Evolutionary conservation across 2,113 vertebrate genomes (phyloP), one percentile per base, ranked within the genome.

Genomic region (Riparia riparia): DNA sequence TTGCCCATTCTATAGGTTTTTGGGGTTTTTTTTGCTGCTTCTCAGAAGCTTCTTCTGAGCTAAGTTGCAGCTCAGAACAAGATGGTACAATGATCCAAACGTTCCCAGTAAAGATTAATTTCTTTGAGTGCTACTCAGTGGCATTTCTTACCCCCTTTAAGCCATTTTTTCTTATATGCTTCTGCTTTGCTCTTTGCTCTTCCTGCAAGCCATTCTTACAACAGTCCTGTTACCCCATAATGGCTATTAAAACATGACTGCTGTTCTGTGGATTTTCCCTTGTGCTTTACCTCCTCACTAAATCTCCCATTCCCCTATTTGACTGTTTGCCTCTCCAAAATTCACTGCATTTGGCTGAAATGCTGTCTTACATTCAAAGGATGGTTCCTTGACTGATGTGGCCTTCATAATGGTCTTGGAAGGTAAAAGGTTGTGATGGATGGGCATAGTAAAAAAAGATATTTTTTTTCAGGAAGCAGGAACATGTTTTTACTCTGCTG

Each of bases 371-470:
- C 31, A 15, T 66, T 29, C 17, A 51, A 21, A 91, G 51, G 41
- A 60, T 6, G 4, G 11, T 49, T 91, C 19, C 66, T 56, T 84
- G 89, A 89, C 13, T 37, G 77, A 90, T 68, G n/a, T 54, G 74
- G 91, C 61, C 39, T 87, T 91, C 25, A 6, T 61, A 76, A 66
- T 1, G 22, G 22, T 79, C 53, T 72, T 58, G 49, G 65, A 87
- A 91, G 81, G 65, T 82, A 70, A 89, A 92, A 90, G 81, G 69
- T 69, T 71, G 79, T 91, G 71, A 91, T 87, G 73, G 79, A 95
- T 89, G 74, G 39, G 45, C 24, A 9, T 14, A 31, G 82, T 72
- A 29, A 73, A 89, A 83, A 64, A 73, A 34, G 26, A 4, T 22
- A 1, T 6, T 26, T 53, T 82, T 85, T 90, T 90, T 26, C 47